Evolutionary conservation across 2,888 invertebrate genomes (phyloP), one percentile per base, ranked within the genome.

Genomic region (Galerucella calmariensis): DNA sequence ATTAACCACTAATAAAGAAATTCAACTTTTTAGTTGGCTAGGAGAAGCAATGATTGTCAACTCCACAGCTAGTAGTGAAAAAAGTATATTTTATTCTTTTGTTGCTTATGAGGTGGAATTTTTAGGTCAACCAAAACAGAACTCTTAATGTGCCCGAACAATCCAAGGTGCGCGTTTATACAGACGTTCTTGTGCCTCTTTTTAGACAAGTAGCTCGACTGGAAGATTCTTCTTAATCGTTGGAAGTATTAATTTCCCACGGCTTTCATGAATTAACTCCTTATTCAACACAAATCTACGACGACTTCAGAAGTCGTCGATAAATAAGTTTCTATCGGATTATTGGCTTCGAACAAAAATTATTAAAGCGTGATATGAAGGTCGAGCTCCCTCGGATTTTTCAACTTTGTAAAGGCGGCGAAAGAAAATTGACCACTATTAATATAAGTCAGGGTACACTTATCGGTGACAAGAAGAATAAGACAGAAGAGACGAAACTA

Each of bases 201-300:
- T 73, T 74, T 71, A 75, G 77, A 78, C 78, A 75, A 76, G 78
- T 78, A 76, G 78, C 78, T 77, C 75, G 73, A 72, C 72, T 77
- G 75, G 77, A 73, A 73, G 75, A 77, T 75, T 75, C 61, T 70
- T 70, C 69, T 74, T 67, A 67, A 61, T 61, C 61, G 69, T 46
- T 58, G n/a, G 53, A 71, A 65, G 53, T 65, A 65, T 71, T 71
- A 46, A 69, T 69, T 69, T 69, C 69, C 69, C 69, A 69, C 69
- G 69, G 59, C 59, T 24, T 12, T 48, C 59, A 61, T 69, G 61
- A 69, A 69, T 69, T 65, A 65, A 65, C 46, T 65, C 16, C 63
- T 46, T 65, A 65, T 65, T 65, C 63, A 46, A 65, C 46, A 46
- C 63, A 65, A 65, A 65, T 65, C 63, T 65, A 41, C 41, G 20